A percentile compares a stretch with the other conserved stretches of the same genome.
phyloP scores from a whole-genome alignment of 2,113 vertebrate genomes.

The Ophthalmolycus amberensis region DNA sequence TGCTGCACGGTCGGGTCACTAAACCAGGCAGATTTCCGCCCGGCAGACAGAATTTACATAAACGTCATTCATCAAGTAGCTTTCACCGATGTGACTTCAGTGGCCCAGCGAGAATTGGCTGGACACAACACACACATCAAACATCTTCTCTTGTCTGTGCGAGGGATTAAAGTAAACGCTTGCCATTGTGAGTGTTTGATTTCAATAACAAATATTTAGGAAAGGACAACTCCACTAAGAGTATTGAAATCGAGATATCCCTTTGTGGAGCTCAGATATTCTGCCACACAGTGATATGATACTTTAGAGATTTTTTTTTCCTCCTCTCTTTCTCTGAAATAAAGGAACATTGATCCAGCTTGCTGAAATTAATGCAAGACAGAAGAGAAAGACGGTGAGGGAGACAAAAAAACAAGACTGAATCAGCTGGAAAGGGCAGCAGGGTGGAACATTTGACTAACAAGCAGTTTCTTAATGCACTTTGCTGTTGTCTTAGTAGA shows the following conservation, averaged over 20 bases:
- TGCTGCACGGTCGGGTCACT: conserved; percentile 43
- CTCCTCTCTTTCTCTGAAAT: conserved; percentile 8
- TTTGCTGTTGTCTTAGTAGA: conserved; percentile 67
- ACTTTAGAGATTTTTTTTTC: conserved; percentile 12
- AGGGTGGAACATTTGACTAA: conserved; percentile 75
- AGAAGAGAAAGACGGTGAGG: conserved; percentile 14
- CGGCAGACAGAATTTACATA: conserved; percentile 50
- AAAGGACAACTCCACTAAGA: conserved; percentile 11
- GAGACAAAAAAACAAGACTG: conserved; percentile 54
- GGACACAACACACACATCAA: conserved; percentile 61
- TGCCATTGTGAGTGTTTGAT: conserved; percentile 34
- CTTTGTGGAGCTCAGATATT: conserved; percentile 8
- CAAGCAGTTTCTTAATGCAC: conserved; percentile 74
- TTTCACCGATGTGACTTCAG: conserved; percentile 62
- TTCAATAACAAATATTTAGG: conserved; percentile 41
- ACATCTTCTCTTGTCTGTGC: conserved; percentile 26
- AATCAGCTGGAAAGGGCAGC: conserved; percentile 57
- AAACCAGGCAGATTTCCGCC: conserved; percentile 37
- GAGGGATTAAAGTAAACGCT: conserved; percentile 40
- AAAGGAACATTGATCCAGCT: conserved; percentile 45
- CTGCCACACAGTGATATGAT: conserved; percentile 32
- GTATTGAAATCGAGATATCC: conserved; percentile 25
- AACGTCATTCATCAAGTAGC: conserved; percentile 55
- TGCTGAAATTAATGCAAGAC: conserved; percentile 37
- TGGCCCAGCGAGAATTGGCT: conserved; percentile 40